A percentile compares a stretch with the other conserved stretches of the same genome.
phyloP scores from a whole-genome alignment of 2,797 vertebrate genomes.

The Synanceia verrucosa region DNA sequence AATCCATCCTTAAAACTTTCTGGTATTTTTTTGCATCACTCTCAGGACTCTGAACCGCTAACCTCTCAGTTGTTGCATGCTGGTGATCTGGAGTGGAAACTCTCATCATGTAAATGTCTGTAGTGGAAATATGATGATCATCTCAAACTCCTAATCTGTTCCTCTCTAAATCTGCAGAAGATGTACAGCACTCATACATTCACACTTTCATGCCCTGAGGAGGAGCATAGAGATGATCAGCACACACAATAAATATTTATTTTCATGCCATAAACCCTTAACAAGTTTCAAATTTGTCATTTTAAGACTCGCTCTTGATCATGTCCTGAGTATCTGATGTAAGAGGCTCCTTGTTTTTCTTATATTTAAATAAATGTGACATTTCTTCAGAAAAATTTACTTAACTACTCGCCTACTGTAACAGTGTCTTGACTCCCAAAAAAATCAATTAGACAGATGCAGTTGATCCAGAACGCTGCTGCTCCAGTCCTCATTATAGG shows the following conservation, averaged over 20 bases:
- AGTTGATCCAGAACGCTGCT: too few species aligned
- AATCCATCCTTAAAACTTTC: background rate
- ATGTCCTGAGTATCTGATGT: slow-evolving; percentile 7
- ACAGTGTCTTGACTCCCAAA: too few species aligned
- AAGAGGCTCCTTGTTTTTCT: slow-evolving; percentile 12
- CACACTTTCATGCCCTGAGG: slow-evolving; percentile 67
- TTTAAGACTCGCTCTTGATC: background rate
- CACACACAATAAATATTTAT: background rate
- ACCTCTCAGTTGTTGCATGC: too few species aligned
- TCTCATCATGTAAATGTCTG: slow-evolving; percentile 16
- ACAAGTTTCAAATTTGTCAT: slow-evolving; percentile 6
- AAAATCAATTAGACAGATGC: too few species aligned
- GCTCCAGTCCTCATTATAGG: too few species aligned
- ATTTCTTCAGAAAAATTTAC: too few species aligned
- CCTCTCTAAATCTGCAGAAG: slow-evolving; percentile 60
- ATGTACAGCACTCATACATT: slow-evolving; percentile 65
- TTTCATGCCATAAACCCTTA: background rate
- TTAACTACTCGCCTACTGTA: too few species aligned
- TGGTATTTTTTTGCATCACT: background rate
- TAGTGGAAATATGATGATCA: slow-evolving; percentile 30
- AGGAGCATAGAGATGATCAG: slow-evolving; percentile 46
- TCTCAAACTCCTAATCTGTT: slow-evolving; percentile 68
- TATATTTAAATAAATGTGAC: background rate
- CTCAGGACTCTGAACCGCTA: too few species aligned
- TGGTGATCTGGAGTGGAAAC: background rate